Evolutionary conservation across 2,113 vertebrate genomes (phyloP), one percentile per base, ranked within the genome.

Genomic region (Noctilio leporinus): DNA sequence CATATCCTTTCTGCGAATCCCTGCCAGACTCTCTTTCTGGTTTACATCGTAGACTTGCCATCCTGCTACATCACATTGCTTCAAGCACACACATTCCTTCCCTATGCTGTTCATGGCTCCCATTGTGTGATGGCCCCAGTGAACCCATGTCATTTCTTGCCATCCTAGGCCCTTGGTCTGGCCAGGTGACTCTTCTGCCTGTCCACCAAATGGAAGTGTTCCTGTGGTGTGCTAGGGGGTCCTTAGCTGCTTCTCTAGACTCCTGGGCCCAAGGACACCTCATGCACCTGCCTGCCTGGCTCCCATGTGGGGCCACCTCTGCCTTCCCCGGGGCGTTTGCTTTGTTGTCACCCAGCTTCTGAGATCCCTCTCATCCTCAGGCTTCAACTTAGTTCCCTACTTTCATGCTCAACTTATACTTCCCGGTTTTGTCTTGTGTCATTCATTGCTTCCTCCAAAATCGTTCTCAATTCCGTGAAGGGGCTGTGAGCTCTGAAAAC

Each of bases 1-100:
- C 14, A 33, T 55, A 87, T 59, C 59, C 77, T 96, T 88, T 53
- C 78, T 64, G 17, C 16, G 89, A 91, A 49, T 51, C 16, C 43
- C 33, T 78, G 67, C 69, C 64, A 86, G 80, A 49, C 47, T 65
- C 88, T 80, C 80, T 51, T 38, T 24, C 19, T 85, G 47, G 55
- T 88, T 96, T 64, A 72, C 16, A 43, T 33, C 22, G 15, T 70
- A 57, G 57, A 43, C 72, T 76, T 75, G n/a, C 26, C 57, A 22
- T n/a, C 78, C 64, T 51, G 20, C 16, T 82, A 2, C 26, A 6
- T 45, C 64, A 57, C 65, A 30, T 43, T n/a, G 45, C 33, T 69
- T 91, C 76, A 88, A 57, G 30, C 17, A 57, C 33, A 62, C 57
- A 3, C 4, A 3, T 55, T 16, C 26, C 51, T 95, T 45, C 5